These are phyloP conservation scores for Chiloscyllium punctatum DNA, from an alignment of 2,797 vertebrate species.

Conservation along the genomic window DNA sequence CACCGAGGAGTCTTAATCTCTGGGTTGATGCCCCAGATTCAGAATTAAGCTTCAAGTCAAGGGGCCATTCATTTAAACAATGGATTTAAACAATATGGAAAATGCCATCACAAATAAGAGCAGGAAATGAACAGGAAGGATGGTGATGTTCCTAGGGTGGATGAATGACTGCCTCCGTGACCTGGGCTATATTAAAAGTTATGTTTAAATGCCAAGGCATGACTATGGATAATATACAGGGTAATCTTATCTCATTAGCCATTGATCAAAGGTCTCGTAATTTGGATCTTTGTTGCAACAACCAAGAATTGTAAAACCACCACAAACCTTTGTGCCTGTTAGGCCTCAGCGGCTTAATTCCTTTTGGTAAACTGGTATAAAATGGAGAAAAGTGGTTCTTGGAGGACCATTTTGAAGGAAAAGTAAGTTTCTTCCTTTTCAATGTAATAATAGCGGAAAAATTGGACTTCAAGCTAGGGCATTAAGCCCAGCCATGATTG, in stretches of 20 bases:
- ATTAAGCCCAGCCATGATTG: not conserved
- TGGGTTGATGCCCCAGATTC: not conserved
- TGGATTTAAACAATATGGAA: not conserved
- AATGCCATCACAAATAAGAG: not conserved
- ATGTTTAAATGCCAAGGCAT: not conserved
- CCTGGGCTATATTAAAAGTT: not conserved
- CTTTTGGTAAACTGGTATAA: not conserved
- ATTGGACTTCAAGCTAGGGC: not conserved
- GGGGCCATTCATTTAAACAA: not conserved
- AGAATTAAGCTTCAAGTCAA: not conserved
- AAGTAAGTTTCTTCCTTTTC: not conserved
- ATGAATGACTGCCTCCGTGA: not conserved
- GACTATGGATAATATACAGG: not conserved
- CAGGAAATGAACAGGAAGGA: not conserved
- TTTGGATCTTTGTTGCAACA: not conserved
- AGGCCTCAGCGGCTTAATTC: not conserved
- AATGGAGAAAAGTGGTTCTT: not conserved
- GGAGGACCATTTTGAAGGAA: not conserved
- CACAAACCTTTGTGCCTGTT: not conserved
- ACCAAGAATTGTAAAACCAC: not conserved
- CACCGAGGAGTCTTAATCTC: slow-evolving; percentile 65
- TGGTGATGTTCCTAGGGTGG: not conserved
- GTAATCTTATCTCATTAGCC: not conserved
- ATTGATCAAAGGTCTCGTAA: not conserved
- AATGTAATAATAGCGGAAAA: not conserved